Percentiles rank a stretch among this genome's conserved stretches.
These are phyloP conservation scores for Euplexia lucipara DNA, from an alignment of 2,888 invertebrate species.

Conservation along the genomic window DNA sequence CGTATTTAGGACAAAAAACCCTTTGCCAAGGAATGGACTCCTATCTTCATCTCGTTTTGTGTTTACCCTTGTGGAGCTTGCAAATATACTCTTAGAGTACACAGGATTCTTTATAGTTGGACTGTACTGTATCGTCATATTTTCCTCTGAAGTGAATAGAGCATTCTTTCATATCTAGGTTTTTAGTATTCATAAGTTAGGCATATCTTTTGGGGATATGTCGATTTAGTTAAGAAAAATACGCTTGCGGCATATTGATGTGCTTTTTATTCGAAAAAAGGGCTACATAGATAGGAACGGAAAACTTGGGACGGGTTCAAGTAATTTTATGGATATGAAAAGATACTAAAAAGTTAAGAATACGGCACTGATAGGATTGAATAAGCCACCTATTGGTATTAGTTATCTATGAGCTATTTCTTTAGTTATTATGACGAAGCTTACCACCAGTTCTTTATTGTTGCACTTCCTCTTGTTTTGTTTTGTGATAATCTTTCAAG, in stretches of 20 bases:
- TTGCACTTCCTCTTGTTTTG: too few species aligned
- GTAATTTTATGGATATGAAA: not conserved
- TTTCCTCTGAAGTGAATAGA: conserved; percentile 14
- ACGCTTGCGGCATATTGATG: not conserved
- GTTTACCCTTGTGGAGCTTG: conserved; percentile 72
- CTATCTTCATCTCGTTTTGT: conserved; percentile 81
- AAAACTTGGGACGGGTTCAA: not conserved
- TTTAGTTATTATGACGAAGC: too few species aligned
- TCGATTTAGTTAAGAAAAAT: not conserved
- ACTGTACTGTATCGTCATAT: conserved; percentile 50
- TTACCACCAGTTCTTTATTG: too few species aligned
- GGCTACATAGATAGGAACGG: not conserved
- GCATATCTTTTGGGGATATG: not conserved
- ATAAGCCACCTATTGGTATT: too few species aligned
- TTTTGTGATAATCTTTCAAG: too few species aligned
- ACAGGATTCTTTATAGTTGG: conserved; percentile 55
- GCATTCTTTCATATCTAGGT: conserved; percentile 12
- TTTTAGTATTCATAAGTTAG: conserved; percentile 29
- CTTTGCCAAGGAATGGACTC: conserved; percentile 76
- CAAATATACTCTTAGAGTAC: conserved; percentile 70
- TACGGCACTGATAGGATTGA: not conserved
- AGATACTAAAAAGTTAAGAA: not conserved
- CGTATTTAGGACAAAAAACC: conserved; percentile 83
- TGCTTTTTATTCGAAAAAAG: not conserved
- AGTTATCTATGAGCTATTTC: too few species aligned